Evolutionary conservation across 2,888 invertebrate genomes (phyloP).

Genomic region (Epinotia nisella): DNA sequence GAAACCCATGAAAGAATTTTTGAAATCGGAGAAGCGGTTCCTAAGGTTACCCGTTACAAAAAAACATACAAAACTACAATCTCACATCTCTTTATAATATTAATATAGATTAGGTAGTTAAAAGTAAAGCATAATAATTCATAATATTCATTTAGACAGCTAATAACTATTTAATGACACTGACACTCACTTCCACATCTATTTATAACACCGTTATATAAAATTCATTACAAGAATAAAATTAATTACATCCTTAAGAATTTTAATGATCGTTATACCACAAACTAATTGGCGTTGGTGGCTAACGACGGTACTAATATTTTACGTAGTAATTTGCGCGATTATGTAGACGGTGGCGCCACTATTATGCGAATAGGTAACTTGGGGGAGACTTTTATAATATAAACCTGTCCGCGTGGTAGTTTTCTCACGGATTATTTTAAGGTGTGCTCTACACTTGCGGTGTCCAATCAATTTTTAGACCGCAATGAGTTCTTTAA

Average conservation of each 20-base stretch:
- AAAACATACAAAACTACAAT: too few species aligned
- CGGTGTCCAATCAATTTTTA: too few species aligned
- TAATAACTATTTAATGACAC: not conserved
- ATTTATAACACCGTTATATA: conserved; percentile 21
- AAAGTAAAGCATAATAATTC: not conserved
- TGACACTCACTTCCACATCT: conserved; percentile 8
- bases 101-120: too few species aligned
- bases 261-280: conserved; percentile 13
- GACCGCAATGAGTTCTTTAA: too few species aligned
- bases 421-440: conserved; percentile 29
- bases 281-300: not conserved
- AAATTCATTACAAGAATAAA: conserved; percentile 13
- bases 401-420: conserved; percentile 19
- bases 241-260: conserved; percentile 28
- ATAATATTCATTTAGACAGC: not conserved
- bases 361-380: not conserved
- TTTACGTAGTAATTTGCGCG: conserved; percentile 1
- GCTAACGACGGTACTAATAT: not conserved
- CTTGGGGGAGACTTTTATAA: conserved; percentile 1
- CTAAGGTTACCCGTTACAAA: too few species aligned
- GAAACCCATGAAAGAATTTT: too few species aligned
- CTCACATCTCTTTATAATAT: too few species aligned
- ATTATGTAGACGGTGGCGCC: conserved; percentile 18
- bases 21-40: too few species aligned
- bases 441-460: conserved; percentile 15